Conservation (phyloP, 2,888 invertebrate species). For the Esperia sulphurella region DNA sequence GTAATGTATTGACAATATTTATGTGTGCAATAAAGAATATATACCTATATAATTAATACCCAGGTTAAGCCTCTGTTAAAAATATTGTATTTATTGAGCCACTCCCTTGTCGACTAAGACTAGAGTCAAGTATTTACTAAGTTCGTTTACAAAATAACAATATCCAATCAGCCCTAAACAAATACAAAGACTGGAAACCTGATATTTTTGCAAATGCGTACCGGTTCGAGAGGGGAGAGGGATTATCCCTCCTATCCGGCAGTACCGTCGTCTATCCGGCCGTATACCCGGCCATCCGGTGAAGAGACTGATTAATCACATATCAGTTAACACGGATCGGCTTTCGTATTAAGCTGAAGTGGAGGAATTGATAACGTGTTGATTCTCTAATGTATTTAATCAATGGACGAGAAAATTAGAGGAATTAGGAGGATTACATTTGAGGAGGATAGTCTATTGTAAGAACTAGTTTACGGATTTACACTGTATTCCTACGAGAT, state of each 20-base stretch:
- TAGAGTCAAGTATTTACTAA: not conserved
- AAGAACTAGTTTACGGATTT: too few relatives aligned
- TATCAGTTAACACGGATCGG: conserved; percentile 52
- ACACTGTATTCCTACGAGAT: too few relatives aligned
- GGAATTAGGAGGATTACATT: conserved; percentile 1
- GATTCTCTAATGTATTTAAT: conserved; percentile 21
- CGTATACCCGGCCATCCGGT: conserved; percentile 26
- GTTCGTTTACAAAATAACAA: conserved; percentile 1
- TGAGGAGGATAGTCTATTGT: not conserved
- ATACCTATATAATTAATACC: too few relatives aligned
- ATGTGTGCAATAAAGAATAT: too few relatives aligned
- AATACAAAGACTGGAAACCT: conserved; percentile 24
- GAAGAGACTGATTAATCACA: conserved; percentile 48
- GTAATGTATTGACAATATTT: too few relatives aligned
- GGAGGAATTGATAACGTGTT: conserved; percentile 35
- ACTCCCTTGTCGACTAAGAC: too few relatives aligned
- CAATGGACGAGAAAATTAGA: conserved; percentile 8
- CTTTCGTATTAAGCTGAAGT: conserved; percentile 35
- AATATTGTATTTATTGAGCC: too few relatives aligned
- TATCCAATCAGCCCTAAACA: conserved; percentile 15
- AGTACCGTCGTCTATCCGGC: conserved; percentile 28
- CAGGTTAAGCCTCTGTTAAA: too few relatives aligned
- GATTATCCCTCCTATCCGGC: conserved; percentile 6
- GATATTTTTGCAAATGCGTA: conserved; percentile 30
- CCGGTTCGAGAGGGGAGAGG: conserved; percentile 12